A percentile compares a stretch with the other conserved stretches of the same genome.
These are phyloP conservation scores for Avahi laniger DNA, from an alignment of 2,797 vertebrate genomes.

Conservation along the genomic window DNA sequence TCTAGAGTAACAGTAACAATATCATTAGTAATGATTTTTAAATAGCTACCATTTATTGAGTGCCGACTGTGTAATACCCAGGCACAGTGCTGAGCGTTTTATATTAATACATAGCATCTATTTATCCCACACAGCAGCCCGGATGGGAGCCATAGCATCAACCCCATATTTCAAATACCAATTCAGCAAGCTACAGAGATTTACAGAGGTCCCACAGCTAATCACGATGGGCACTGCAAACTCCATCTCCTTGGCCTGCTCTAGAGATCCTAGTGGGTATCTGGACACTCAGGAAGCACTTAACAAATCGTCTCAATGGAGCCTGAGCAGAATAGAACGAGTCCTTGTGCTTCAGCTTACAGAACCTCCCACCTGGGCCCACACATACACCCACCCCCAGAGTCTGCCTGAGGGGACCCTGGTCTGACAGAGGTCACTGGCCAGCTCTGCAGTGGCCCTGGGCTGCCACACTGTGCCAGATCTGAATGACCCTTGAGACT, in stretches of 20 bases:
- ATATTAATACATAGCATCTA: neutral
- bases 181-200: neutral
- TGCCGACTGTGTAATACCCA: neutral
- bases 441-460: neutral
- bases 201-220: neutral
- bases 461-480: neutral
- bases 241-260: neutral
- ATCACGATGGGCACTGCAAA: neutral
- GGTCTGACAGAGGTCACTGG: neutral
- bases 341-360: neutral
- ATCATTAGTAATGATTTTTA: neutral
- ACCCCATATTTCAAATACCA: neutral
- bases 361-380: neutral
- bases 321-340: neutral
- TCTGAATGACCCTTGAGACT: neutral
- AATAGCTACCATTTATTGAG: neutral
- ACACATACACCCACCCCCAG: neutral
- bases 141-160: neutral
- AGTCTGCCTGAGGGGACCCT: neutral
- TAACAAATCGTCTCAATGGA: neutral
- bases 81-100: neutral
- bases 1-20: neutral
- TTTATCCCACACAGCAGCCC: neutral
- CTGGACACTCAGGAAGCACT: neutral
- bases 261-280: neutral